Conservation (phyloP, 2,797 vertebrate species). For the Mycteria americana region DNA sequence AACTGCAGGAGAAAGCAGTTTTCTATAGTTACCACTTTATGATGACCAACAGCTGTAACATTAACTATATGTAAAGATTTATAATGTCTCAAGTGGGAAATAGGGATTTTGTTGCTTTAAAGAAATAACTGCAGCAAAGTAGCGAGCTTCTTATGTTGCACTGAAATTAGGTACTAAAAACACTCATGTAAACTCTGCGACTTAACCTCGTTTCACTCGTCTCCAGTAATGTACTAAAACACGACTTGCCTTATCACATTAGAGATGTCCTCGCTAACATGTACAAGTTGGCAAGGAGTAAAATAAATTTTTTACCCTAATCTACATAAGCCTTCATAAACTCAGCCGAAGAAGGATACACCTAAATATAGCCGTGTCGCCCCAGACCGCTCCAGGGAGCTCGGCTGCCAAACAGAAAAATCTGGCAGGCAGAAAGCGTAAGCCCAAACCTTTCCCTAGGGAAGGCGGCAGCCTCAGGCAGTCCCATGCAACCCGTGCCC, state of each 20-base stretch:
- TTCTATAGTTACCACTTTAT: background rate
- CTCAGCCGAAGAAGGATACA: background rate
- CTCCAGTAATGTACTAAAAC: background rate
- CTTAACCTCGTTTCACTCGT: background rate
- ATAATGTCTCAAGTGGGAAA: background rate
- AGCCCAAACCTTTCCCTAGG: background rate
- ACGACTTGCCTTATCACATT: background rate
- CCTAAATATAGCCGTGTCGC: background rate
- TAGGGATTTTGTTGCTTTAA: background rate
- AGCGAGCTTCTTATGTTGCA: accelerated
- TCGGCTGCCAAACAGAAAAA: background rate
- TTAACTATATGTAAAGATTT: background rate
- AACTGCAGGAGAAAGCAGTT: background rate
- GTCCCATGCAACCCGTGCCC: accelerated
- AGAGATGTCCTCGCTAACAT: background rate
- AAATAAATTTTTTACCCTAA: background rate
- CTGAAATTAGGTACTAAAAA: background rate
- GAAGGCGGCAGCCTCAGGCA: background rate
- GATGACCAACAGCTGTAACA: background rate
- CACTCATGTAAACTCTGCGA: background rate
- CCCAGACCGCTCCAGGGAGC: background rate
- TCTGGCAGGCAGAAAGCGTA: background rate
- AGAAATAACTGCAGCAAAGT: background rate
- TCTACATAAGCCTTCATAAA: background rate
- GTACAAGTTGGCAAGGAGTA: background rate